These are phyloP conservation scores for Amblyjoppa proteus DNA, from an alignment of 2,888 invertebrate species.

Conservation along the genomic window DNA sequence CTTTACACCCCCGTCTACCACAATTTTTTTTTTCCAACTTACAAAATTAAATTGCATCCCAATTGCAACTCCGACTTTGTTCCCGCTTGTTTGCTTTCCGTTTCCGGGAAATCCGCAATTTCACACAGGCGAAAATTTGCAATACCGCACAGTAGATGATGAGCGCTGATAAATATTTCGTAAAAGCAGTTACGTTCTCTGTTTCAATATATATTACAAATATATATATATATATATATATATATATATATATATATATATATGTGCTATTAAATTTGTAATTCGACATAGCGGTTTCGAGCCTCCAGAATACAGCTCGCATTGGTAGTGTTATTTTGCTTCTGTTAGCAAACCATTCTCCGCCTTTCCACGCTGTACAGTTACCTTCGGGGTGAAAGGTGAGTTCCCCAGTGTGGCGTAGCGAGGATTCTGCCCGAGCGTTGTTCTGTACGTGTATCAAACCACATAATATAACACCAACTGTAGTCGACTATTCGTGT, in stretches of 20 bases:
- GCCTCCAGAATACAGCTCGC: conserved; percentile 45
- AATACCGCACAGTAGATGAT: conserved; percentile 3
- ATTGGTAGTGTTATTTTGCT: conserved; percentile 69
- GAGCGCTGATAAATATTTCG: conserved; percentile 23
- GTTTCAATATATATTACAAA: neutral
- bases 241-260: neutral
- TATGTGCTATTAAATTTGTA: conserved; percentile 29
- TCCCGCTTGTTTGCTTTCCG: neutral
- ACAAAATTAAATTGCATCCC: neutral
- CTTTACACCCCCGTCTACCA: neutral
- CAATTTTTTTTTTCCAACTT: neutral
- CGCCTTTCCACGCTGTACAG: conserved; percentile 76
- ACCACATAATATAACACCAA: conserved; percentile 23
- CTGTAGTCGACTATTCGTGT: conserved; percentile 24
- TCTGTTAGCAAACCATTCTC: conserved; percentile 73
- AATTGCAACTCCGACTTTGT: neutral
- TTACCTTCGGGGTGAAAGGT: conserved; percentile 79
- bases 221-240: conserved; percentile 5
- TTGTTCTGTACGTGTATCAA: conserved; percentile 32
- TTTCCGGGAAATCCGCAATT: conserved; percentile 8
- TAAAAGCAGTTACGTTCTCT: conserved; percentile 26
- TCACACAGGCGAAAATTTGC: neutral
- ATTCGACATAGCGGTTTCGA: conserved; percentile 60
- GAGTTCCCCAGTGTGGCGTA: conserved; percentile 65
- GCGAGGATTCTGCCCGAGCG: conserved; percentile 53